Conservation (phyloP, 2,113 vertebrate genomes). For the Neomonachus schauinslandi region DNA sequence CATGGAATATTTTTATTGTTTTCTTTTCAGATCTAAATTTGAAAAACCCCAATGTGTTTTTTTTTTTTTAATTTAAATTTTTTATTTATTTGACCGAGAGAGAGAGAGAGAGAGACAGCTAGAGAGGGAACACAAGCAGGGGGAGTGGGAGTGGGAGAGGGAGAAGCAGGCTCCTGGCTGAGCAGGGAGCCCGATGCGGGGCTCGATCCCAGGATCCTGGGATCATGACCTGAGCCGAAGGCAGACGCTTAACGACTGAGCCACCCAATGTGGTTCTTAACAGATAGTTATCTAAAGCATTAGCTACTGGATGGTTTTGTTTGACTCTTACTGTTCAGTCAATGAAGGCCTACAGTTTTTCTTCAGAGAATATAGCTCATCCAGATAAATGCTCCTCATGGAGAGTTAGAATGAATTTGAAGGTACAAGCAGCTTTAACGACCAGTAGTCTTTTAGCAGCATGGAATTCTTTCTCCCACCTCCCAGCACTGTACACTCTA, state of each 20-base stretch:
- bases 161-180: no score
- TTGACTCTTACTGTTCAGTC: neutral
- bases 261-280: neutral
- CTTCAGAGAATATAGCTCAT: neutral
- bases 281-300: neutral
- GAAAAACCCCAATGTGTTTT: neutral
- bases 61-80: no score
- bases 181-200: no score
- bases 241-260: no score
- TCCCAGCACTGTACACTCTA: neutral
- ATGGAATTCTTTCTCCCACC: neutral
- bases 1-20: neutral
- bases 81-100: no score
- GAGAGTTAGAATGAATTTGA: neutral
- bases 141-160: no score
- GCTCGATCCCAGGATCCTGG: no score
- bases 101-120: no score
- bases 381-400: neutral
- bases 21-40: constrained; percentile 11
- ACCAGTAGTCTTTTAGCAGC: neutral
- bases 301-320: neutral
- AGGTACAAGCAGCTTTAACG: neutral
- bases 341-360: neutral
- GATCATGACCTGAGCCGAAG: no score
- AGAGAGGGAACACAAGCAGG: no score